These are phyloP conservation scores for Oreortyx pictus DNA, from an alignment of 2,797 vertebrate species.

Conservation along the genomic window DNA sequence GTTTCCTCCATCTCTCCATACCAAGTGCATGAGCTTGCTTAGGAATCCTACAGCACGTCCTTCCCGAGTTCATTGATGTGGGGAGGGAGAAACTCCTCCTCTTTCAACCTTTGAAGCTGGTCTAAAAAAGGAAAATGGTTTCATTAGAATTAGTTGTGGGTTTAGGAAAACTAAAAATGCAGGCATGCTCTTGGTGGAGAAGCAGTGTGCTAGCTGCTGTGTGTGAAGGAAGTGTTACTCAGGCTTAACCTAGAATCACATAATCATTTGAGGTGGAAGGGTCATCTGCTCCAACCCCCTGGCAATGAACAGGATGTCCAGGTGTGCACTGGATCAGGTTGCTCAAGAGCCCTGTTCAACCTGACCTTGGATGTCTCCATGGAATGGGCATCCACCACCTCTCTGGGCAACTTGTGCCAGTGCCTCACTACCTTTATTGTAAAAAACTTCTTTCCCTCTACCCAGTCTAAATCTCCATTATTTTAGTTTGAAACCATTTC, in stretches of 20 bases:
- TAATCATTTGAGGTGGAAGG: too few relatives aligned
- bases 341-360: too few relatives aligned
- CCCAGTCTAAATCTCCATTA: too few relatives aligned
- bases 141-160: conserved; percentile 66
- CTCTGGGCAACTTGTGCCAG: too few relatives aligned
- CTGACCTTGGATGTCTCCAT: too few relatives aligned
- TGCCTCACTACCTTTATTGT: too few relatives aligned
- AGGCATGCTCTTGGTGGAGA: conserved; percentile 35
- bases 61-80: conserved; percentile 7
- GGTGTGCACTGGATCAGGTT: too few relatives aligned
- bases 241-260: background rate
- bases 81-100: conserved; percentile 27
- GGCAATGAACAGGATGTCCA: too few relatives aligned
- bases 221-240: background rate
- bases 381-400: too few relatives aligned
- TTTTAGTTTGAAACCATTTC: too few relatives aligned
- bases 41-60: conserved; percentile 14
- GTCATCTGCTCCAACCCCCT: too few relatives aligned
- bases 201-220: background rate
- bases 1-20: background rate
- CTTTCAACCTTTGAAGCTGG: conserved; percentile 44
- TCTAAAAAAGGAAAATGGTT: conserved; percentile 49
- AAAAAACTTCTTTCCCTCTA: too few relatives aligned
- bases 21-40: background rate
- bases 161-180: conserved; percentile 33